Evolutionary conservation across 2,888 invertebrate genomes (phyloP), one percentile per base, ranked within the genome.

Genomic region (Andrena marginata): DNA sequence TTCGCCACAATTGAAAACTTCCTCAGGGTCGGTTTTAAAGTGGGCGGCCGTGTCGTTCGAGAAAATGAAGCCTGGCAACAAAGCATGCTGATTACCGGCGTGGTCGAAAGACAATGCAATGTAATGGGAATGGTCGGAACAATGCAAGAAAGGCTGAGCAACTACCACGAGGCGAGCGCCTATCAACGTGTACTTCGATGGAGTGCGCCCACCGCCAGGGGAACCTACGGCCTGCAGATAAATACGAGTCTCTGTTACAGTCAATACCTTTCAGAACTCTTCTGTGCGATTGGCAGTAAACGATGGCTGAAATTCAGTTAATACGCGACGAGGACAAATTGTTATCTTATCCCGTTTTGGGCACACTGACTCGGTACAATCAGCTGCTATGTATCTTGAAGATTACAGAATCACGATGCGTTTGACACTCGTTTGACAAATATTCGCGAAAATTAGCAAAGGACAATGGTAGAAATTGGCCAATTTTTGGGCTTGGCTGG

Each of bases 41-140:
- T 69, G 71, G 72, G 75, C 63, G 49, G 42, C 56, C 54, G 62
- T 63, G 60, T 77, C 74, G 77, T 77, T 60, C 35, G 80, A 71
- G 81, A 84, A 85, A 87, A 87, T 85, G 83, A 86, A 82, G 64
- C 77, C 65, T 13, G 20, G 59, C 65, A 79, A 87, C 88, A 86
- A 90, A 90, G 89, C 87, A 60, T 73, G 71, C 85, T 88, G 90
- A 90, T 90, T 91, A 87, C 85, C 77, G 80, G 77, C 85, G 69
- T 71, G 87, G 85, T 77, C 80, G 82, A 85, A 85, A 88, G 87
- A 90, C 89, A 90, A 91, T 90, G 74, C 88, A 76, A 82, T 83
- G 87, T 85, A 89, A 90, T 89, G 82, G 85, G 85, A 77, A 89
- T 80, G 79, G 74, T 70, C 70, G 71, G 85, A 88, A 90, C 90